Percentiles rank a stretch among this genome's conserved stretches.
These are phyloP conservation scores for Philereme transversata DNA, from an alignment of 2,888 invertebrate species.

Conservation along the genomic window DNA sequence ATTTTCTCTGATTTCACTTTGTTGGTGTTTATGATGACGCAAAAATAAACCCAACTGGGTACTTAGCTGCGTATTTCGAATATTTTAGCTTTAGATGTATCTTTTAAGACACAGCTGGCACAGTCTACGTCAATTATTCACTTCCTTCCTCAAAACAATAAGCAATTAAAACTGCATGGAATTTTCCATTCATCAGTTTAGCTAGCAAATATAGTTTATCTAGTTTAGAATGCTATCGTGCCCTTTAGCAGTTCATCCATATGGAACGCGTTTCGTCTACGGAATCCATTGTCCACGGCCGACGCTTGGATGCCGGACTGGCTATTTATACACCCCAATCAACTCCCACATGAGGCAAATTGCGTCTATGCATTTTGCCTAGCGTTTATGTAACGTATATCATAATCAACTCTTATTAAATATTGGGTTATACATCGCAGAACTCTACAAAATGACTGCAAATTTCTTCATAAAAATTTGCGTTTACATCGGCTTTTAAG, in stretches of 20 bases:
- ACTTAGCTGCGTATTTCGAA: not conserved
- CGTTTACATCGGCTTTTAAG: not conserved
- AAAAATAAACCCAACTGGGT: not conserved
- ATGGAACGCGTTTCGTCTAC: constrained; percentile 78
- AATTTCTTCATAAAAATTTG: not conserved
- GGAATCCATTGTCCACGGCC: constrained; percentile 78
- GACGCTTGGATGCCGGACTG: constrained; percentile 57
- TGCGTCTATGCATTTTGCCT: constrained; percentile 52
- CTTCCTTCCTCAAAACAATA: constrained; percentile 38
- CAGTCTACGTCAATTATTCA: constrained; percentile 21
- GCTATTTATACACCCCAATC: constrained; percentile 75
- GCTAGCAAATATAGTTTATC: constrained; percentile 38
- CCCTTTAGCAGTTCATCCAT: constrained; percentile 77
- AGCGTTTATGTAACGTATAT: constrained; percentile 45
- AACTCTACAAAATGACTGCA: not conserved
- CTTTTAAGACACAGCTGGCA: constrained; percentile 7
- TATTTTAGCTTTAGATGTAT: constrained; percentile 6
- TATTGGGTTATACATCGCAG: constrained; percentile 1
- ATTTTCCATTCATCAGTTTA: constrained; percentile 45
- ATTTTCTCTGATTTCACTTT: constrained; percentile 12
- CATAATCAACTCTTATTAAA: constrained; percentile 18
- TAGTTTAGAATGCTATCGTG: constrained; percentile 56
- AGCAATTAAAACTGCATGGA: constrained; percentile 37
- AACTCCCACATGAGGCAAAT: constrained; percentile 60
- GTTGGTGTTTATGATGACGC: not conserved